A percentile compares a stretch with the other conserved stretches of the same genome.
phyloP scores from a whole-genome alignment of 2,888 invertebrate genomes.

The Sphaerophoria rueppellii region DNA sequence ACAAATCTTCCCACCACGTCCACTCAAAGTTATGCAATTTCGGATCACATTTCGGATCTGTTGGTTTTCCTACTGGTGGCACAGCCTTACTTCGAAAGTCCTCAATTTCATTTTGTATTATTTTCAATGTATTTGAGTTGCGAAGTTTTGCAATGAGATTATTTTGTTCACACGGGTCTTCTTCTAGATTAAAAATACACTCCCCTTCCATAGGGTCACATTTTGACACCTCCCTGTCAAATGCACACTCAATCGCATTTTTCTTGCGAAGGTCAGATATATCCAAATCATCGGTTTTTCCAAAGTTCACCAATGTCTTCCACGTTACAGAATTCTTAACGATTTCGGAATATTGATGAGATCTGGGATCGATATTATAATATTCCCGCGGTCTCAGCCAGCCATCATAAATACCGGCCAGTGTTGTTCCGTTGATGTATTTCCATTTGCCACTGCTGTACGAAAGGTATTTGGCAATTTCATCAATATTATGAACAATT shows the following conservation, averaged over 20 bases:
- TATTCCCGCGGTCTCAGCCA: slow-evolving; percentile 72
- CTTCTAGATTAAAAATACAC: slow-evolving; percentile 83
- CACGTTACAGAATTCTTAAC: slow-evolving; percentile 65
- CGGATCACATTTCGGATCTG: slow-evolving; percentile 84
- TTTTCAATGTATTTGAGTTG: slow-evolving; percentile 74
- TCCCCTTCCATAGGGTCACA: slow-evolving; percentile 78
- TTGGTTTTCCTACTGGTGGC: slow-evolving; percentile 82
- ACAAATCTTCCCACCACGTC: slow-evolving; percentile 84
- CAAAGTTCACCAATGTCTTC: slow-evolving; percentile 46
- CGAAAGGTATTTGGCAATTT: slow-evolving; percentile 81
- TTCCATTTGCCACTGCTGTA: slow-evolving; percentile 74
- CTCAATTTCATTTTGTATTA: slow-evolving; percentile 82
- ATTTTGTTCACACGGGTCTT: slow-evolving; percentile 83
- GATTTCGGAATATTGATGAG: slow-evolving; percentile 55
- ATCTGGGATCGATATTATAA: slow-evolving; percentile 65
- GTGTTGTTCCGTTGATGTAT: slow-evolving; percentile 74
- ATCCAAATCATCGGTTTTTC: slow-evolving; percentile 75
- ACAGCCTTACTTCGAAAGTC: slow-evolving; percentile 82
- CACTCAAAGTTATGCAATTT: slow-evolving; percentile 84
- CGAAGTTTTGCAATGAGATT: slow-evolving; percentile 77
- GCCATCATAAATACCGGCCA: slow-evolving; percentile 67
- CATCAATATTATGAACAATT: slow-evolving; percentile 87
- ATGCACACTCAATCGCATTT: slow-evolving; percentile 75
- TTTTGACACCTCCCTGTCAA: slow-evolving; percentile 74
- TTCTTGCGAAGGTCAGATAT: slow-evolving; percentile 79